Evolutionary conservation across 2,888 invertebrate species (phyloP), one percentile per base, ranked within the genome.

Genomic region (Ephialtes manifestator): DNA sequence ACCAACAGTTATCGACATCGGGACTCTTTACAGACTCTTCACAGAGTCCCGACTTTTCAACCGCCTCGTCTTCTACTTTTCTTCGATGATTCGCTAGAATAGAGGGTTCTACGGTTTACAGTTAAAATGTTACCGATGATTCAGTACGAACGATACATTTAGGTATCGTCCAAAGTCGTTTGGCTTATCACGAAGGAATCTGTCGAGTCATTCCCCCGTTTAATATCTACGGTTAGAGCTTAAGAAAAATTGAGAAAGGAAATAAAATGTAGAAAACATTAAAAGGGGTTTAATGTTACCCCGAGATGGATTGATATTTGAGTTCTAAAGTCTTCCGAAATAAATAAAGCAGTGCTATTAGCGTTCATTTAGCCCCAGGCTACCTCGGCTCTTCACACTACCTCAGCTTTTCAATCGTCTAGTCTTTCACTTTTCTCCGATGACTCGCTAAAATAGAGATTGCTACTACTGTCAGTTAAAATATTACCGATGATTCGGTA

Each of bases 381-480:
- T n/a, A n/a, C n/a, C n/a, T n/a, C n/a, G n/a, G n/a, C n/a, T n/a
- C n/a, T n/a, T n/a, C n/a, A n/a, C n/a, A n/a, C n/a, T n/a, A n/a
- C n/a, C n/a, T n/a, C n/a, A n/a, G n/a, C 55, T 20, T 55, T 58
- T 60, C 63, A 20, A 39, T 10, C 39, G 5, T 43, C 39, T 15
- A 2, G 20, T n/a, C 53, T 18, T 58, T 48, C 77, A 58, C 68
- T 60, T 81, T 81, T 76, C 71, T 65, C 51, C 39, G 43, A 53
- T 85, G 86, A 84, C 84, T 83, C 87, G 85, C 84, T 86, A 77
- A 84, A 39, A 67, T 20, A 31, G 60, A 80, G 87, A 86, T 89
- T 89, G 20, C 20, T 8, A 55, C 13, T 28, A 7, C 13, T 28
- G 28, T 0, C 13, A 13, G 48, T 48, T 48, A 24, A 55, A 55